Evolutionary conservation across 2,888 invertebrate species (phyloP).

Genomic region (Sepiola atlantica): DNA sequence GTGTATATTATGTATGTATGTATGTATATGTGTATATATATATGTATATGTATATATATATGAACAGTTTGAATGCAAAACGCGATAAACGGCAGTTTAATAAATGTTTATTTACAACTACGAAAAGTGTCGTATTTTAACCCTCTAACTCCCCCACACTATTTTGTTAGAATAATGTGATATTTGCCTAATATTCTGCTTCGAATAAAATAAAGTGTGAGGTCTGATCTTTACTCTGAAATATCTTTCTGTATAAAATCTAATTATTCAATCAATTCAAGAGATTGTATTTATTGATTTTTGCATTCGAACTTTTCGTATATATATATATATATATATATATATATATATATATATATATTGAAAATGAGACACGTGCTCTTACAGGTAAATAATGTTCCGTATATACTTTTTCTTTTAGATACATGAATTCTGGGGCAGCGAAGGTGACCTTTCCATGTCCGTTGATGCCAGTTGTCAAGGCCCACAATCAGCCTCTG

Average conservation of each 20-base stretch:
- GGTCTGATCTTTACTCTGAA: no score
- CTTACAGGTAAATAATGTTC: neutral
- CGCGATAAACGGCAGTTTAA: neutral
- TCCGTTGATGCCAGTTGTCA: constrained; percentile 74
- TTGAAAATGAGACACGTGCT: neutral
- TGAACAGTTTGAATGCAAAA: neutral
- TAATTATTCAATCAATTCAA: neutral
- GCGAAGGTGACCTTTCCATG: constrained; percentile 74
- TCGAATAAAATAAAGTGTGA: neutral
- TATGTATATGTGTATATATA: neutral
- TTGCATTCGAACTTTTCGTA: no score
- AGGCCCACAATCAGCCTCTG: constrained; percentile 86
- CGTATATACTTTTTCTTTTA: constrained; percentile 53
- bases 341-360: constrained; percentile 25
- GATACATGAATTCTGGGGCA: constrained; percentile 71
- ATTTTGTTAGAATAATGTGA: no score
- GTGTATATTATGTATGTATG: neutral
- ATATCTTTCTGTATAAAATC: neutral
- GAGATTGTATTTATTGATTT: no score
- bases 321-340: neutral
- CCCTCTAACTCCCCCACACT: no score
- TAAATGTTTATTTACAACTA: neutral
- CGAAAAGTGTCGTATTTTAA: no score
- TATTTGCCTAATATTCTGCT: no score
- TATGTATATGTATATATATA: neutral